Evolutionary conservation across 1,140 invertebrate species (phyloP), one percentile per base, ranked within the genome.

Genomic region (Cyphomyrmex costatus): DNA sequence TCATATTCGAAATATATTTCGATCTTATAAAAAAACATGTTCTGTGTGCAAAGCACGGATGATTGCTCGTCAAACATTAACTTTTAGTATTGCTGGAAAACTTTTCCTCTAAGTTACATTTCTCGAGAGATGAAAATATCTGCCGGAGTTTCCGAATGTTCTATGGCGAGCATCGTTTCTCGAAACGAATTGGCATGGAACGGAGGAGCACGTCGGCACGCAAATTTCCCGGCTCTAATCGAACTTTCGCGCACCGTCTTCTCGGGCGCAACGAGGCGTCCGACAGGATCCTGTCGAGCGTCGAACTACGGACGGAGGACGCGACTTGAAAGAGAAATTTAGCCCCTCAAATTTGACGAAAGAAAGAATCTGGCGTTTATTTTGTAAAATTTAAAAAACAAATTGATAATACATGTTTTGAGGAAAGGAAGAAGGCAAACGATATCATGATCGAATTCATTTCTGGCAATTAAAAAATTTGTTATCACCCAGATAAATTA

Each of bases 191-290:
- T 83, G 79, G 79, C 51, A 24, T 24, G 78, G 42, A 60, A 24
- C 66, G 19, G 36, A 71, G 65, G 24, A 73, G 68, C 79, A 83
- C 79, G 79, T 83, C 79, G 79, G 68, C 79, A 83, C 79, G 79
- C 79, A 83, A 83, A 83, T 83, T 83, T 83, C 51, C 68, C 79
- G 36, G 36, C 19, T 83, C 79, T 83, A 83, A 83, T 83, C 79
- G 79, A 83, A 83, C 79, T 73, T 83, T 83, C 79, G 79, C 68
- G 42, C 79, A 74, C 79, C 79, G 68, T 83, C 79, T 73, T 83
- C 79, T 74, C 53, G 19, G 53, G 68, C 12, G 68, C 79, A 83
- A 83, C 79, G 79, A 83, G 68, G 79, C 79, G 79, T 83, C 79
- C 79, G 68, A 83, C 79, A 83, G 79, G 68, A 83, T 60, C 36